These are phyloP conservation scores for Actinostola sp. DNA, from an alignment of 92 coral and sea anemone species.

Conservation along the genomic window DNA sequence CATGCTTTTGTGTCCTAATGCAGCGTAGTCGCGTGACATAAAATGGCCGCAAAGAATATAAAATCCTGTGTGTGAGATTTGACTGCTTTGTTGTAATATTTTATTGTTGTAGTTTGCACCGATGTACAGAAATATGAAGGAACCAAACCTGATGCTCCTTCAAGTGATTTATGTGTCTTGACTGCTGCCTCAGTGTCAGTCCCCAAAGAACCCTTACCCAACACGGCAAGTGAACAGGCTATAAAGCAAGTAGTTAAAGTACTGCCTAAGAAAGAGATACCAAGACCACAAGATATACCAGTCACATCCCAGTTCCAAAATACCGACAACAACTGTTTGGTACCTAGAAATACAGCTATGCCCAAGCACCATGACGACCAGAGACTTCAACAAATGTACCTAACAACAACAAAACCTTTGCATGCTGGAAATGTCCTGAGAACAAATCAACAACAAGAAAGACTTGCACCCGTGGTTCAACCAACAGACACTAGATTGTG, in stretches of 20 bases:
- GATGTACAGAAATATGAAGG: constrained; percentile 6
- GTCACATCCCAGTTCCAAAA: no score
- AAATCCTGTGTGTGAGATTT: no score
- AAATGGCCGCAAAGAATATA: no score
- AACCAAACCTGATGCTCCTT: neutral
- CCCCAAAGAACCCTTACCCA: neutral
- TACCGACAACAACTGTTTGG: neutral
- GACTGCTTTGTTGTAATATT: no score
- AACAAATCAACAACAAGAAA: neutral
- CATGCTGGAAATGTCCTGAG: neutral
- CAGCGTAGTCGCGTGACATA: no score
- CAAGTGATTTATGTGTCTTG: neutral
- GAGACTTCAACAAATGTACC: neutral
- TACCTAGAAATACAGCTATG: neutral
- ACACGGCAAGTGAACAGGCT: no score
- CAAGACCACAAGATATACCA: constrained; percentile 8
- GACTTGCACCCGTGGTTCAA: neutral
- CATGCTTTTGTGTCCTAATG: no score
- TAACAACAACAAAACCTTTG: neutral
- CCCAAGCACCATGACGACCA: constrained; percentile 3
- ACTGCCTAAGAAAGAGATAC: no score
- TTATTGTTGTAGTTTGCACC: constrained; percentile 1
- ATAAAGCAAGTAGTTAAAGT: no score
- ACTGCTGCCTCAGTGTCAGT: neutral
- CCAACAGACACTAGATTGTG: constrained; percentile 10